These are phyloP conservation scores for Copidosoma floridanum DNA, from an alignment of 1,140 invertebrate genomes.

Conservation along the genomic window DNA sequence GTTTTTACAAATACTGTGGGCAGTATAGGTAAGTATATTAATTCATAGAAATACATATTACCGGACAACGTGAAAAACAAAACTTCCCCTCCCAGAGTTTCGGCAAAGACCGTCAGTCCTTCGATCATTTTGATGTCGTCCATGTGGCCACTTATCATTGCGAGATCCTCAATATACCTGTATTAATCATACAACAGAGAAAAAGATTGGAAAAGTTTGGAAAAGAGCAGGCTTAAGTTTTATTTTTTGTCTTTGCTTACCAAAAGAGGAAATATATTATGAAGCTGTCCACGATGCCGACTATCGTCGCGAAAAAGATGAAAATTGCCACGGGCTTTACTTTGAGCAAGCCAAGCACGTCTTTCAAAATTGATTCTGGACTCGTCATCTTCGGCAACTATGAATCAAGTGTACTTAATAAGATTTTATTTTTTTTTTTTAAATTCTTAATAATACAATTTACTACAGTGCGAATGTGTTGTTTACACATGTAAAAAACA, in stretches of 20 bases:
- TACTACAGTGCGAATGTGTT: too few species aligned
- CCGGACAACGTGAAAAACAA: slow-evolving; percentile 65
- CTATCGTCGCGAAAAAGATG: slow-evolving; percentile 67
- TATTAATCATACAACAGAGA: too few species aligned
- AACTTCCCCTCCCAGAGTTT: slow-evolving; percentile 73
- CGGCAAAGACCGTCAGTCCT: slow-evolving; percentile 70
- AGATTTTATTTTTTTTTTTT: too few species aligned
- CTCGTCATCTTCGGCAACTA: slow-evolving; percentile 66
- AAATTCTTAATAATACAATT: too few species aligned
- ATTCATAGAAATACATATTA: too few species aligned
- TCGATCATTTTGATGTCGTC: slow-evolving; percentile 73
- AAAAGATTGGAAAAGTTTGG: too few species aligned
- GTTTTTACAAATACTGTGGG: too few species aligned
- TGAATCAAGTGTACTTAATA: too few species aligned
- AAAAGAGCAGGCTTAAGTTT: too few species aligned
- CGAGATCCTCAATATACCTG: slow-evolving; percentile 74
- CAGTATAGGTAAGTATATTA: too few species aligned
- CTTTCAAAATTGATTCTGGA: slow-evolving; percentile 65
- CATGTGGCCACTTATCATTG: slow-evolving; percentile 59
- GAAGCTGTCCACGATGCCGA: slow-evolving; percentile 74
- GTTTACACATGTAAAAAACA: too few species aligned
- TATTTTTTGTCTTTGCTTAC: slow-evolving; percentile 54
- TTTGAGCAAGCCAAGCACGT: slow-evolving; percentile 61
- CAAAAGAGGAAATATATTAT: slow-evolving; percentile 79
- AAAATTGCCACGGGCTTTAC: slow-evolving; percentile 66